phyloP scores from a whole-genome alignment of 2,113 vertebrate genomes.

The Myotis brandtii region DNA sequence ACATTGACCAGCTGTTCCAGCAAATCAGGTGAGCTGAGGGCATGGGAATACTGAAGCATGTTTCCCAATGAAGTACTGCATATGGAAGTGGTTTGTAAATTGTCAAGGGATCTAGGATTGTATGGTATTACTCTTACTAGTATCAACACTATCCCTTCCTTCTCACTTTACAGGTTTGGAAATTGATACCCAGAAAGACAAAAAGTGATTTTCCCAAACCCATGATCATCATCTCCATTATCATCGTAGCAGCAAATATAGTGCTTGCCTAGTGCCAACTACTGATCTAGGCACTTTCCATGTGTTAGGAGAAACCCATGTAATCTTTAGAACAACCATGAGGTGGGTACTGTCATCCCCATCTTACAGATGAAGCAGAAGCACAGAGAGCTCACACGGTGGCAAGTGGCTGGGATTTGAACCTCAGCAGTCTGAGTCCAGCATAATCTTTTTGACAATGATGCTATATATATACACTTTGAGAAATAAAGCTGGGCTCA shows the following conservation, averaged over 20 bases:
- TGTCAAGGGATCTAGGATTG: not conserved
- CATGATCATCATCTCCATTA: not conserved
- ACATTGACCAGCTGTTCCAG: not conserved
- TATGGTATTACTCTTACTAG: not conserved
- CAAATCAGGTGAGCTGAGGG: not conserved
- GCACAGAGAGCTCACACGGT: not conserved
- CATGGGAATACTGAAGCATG: not conserved
- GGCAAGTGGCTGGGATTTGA: not conserved
- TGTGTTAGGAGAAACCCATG: not conserved
- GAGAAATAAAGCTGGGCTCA: conserved; percentile 22
- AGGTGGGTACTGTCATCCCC: not conserved
- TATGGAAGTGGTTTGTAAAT: not conserved
- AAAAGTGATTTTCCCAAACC: not conserved
- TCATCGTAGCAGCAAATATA: not conserved
- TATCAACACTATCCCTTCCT: not conserved
- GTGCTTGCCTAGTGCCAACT: not conserved
- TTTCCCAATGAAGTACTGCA: not conserved
- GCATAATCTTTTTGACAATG: not conserved
- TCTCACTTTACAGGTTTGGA: conserved; percentile 10
- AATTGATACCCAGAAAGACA: not conserved
- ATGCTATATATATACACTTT: not conserved
- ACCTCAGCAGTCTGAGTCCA: not conserved
- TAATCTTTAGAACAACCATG: not conserved
- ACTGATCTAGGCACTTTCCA: not conserved
- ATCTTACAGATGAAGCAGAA: conserved; percentile 1